Evolutionary conservation across 2,888 invertebrate genomes (phyloP).

Genomic region (Drosophila neonasuta): DNA sequence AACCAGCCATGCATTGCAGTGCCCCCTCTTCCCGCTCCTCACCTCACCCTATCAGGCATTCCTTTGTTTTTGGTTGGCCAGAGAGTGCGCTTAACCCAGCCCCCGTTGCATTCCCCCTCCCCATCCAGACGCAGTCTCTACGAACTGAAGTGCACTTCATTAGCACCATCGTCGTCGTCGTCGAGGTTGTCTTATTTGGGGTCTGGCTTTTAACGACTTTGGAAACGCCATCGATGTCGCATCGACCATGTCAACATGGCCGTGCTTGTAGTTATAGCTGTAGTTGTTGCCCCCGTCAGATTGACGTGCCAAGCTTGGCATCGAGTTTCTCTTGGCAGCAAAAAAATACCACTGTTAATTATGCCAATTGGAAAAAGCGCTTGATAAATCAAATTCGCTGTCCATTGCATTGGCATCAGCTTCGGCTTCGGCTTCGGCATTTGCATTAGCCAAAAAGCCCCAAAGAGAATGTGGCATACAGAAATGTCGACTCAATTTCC

Average conservation of each 20-base stretch:
- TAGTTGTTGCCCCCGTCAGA: conserved; percentile 16
- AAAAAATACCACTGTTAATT: conserved; percentile 54
- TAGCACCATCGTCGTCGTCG: conserved; percentile 61
- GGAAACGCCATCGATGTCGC: conserved; percentile 42
- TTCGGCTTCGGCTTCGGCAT: conserved; percentile 34
- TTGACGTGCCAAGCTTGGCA: conserved; percentile 25
- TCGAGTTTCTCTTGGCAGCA: conserved; percentile 53
- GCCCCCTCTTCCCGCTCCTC: conserved; percentile 19
- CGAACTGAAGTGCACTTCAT: conserved; percentile 67
- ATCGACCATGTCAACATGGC: conserved; percentile 22
- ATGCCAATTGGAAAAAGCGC: conserved; percentile 48
- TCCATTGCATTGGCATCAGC: conserved; percentile 36
- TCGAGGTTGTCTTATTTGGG: conserved; percentile 38
- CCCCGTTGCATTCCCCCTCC: conserved; percentile 30
- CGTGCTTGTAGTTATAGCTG: not conserved
- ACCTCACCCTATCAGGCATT: conserved; percentile 20
- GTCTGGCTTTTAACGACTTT: conserved; percentile 56
- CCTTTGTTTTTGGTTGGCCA: conserved; percentile 75
- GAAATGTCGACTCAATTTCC: conserved; percentile 53
- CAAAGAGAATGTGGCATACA: conserved; percentile 46
- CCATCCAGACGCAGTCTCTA: conserved; percentile 3
- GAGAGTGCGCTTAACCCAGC: conserved; percentile 54
- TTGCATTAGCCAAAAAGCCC: conserved; percentile 38
- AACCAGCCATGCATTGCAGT: conserved; percentile 64
- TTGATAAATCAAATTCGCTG: conserved; percentile 66